Base-by-base conservation (phyloP, 2,113 vertebrate genomes). In the Sitta europaea region DNA sequence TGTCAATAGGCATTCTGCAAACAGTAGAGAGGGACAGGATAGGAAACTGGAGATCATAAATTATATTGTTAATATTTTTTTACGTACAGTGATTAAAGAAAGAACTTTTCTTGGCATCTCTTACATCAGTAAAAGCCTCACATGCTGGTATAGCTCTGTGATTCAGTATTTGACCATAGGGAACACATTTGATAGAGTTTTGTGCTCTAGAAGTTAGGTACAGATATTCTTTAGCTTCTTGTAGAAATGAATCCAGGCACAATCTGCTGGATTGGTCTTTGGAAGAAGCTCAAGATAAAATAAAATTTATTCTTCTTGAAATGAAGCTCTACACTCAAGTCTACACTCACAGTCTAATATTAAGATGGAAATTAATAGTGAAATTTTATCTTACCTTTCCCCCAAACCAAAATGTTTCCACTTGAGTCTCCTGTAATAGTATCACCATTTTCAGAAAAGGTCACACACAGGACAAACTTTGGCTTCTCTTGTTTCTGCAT, bases 401-500 rank as follows among this genome's bases (percentile, higher is more conserved):
- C 99, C 99, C 99, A 99, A 57, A 99, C 98, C 96, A 99, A 97
- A 95, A 99, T 99, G 98, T 99, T 99, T 93, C 99, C 99, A 28
- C 99, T 99, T 3, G 99, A 99, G 94, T 99, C 99, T 97, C 99
- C 99, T 12, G 99, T 99, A 96, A 99, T 99, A 92, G 99, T 97
- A 91, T 99, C 99, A 45, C 99, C 99, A 29, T 99, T 99, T 98
- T 99, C 99, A 81, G 99, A 99, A 97, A 99, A 99, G 53, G 99
- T 99, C 98, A 99, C 99, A 81, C 99, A 99, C 75, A 99, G 97
- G 90, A 99, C 99, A 98, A 99, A 99, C 98, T 99, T 99, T 98
- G 99, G 99, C 98, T 99, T 99, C 97, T 99, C 99, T 97, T 99
- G 99, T 98, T 99, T 99, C 99, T 99, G 98, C 35, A 97, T 40